Conservation (phyloP, 1,140 invertebrate species). For the Drosophila novamexicana region DNA sequence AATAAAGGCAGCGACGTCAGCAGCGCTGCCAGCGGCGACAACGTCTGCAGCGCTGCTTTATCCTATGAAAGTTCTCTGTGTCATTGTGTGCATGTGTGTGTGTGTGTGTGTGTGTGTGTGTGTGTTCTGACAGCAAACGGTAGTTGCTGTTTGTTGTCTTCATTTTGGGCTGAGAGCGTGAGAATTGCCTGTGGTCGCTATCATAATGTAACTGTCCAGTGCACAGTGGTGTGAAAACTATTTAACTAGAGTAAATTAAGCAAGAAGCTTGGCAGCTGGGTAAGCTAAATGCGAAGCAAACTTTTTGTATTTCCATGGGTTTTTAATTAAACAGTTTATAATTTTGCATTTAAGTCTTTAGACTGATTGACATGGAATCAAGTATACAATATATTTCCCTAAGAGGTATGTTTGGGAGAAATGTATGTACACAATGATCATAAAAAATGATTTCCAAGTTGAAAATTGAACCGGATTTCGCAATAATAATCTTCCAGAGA, state of each 20-base stretch:
- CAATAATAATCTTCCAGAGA: too few species aligned
- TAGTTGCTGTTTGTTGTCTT: slow-evolving; percentile 68
- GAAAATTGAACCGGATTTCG: too few species aligned
- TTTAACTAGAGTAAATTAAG: not conserved
- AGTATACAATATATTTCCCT: too few species aligned
- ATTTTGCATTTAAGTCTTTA: too few species aligned
- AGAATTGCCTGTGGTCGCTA: slow-evolving; percentile 18
- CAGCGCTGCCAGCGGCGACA: slow-evolving; percentile 16
- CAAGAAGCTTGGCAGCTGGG: not conserved
- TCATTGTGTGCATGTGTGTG: not conserved
- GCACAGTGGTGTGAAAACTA: slow-evolving; percentile 4
- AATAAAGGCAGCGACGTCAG: slow-evolving; percentile 50
- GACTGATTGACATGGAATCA: too few species aligned
- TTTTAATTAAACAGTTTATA: too few species aligned
- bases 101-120: not conserved
- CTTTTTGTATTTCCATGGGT: too few species aligned
- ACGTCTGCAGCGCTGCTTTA: slow-evolving; percentile 2
- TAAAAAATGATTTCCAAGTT: too few species aligned
- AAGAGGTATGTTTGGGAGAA: too few species aligned
- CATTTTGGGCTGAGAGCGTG: slow-evolving; percentile 46
- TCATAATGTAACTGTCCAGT: slow-evolving; percentile 5
- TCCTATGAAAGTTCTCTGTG: too few species aligned
- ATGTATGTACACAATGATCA: too few species aligned
- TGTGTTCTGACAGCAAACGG: slow-evolving; percentile 45
- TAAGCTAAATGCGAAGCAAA: too few species aligned